Evolutionary conservation across 2,113 vertebrate genomes (phyloP).

Genomic region (Tenebrosternarchus preto): DNA sequence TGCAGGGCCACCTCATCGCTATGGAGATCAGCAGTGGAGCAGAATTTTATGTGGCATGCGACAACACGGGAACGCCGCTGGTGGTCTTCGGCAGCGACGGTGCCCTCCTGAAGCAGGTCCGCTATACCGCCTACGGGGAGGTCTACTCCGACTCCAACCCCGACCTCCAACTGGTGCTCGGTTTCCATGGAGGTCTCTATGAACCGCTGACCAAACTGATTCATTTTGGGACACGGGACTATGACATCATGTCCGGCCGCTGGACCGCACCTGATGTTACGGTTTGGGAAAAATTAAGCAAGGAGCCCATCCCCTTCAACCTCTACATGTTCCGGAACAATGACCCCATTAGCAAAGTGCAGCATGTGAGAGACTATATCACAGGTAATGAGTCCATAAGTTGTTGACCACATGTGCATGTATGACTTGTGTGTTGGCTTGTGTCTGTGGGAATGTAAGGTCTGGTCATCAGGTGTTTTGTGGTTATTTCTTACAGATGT

Average conservation of each 20-base stretch:
- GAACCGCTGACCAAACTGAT: slow-evolving; percentile 94
- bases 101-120: slow-evolving; percentile 93
- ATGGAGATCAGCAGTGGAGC: slow-evolving; percentile 98
- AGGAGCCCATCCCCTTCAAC: slow-evolving; percentile 92
- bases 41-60: slow-evolving; percentile 96
- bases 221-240: slow-evolving; percentile 94
- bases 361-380: slow-evolving; percentile 92
- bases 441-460: neutral
- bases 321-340: slow-evolving; percentile 99
- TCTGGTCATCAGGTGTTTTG: neutral
- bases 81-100: slow-evolving; percentile 97
- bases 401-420: too few relatives aligned
- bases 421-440: too few relatives aligned
- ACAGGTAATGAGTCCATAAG: slow-evolving; percentile 79
- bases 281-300: slow-evolving; percentile 86
- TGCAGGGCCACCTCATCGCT: slow-evolving; percentile 96
- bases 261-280: slow-evolving; percentile 95
- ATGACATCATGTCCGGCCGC: slow-evolving; percentile 92
- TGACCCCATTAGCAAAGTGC: slow-evolving; percentile 96
- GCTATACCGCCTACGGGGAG: slow-evolving; percentile 95
- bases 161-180: slow-evolving; percentile 93
- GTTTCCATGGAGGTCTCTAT: slow-evolving; percentile 95
- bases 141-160: slow-evolving; percentile 98
- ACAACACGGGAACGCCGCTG: slow-evolving; percentile 92
- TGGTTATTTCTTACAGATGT: slow-evolving; percentile 79